phyloP scores from a whole-genome alignment of 2,888 invertebrate genomes.

The Aromia moschata region DNA sequence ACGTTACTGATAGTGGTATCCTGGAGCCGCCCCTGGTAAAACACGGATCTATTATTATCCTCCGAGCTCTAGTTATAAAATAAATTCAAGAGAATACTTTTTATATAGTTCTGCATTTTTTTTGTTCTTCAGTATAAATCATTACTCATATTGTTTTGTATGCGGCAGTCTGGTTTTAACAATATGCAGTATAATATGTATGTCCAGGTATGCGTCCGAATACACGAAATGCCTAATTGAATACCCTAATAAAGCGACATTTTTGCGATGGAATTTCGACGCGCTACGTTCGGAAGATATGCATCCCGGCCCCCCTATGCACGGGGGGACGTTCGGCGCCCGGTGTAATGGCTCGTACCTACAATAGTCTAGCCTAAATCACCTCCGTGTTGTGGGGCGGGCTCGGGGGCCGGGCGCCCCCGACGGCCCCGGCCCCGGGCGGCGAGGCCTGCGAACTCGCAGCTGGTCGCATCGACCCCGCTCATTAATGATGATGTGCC shows the following conservation, averaged over 20 bases:
- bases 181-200: too few species aligned
- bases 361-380: constrained; percentile 42
- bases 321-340: neutral
- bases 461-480: constrained; percentile 62
- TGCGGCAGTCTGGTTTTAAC: too few species aligned
- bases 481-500: constrained; percentile 82
- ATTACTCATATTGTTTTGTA: too few species aligned
- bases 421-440: constrained; percentile 45
- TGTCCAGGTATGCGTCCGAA: too few species aligned
- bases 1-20: too few species aligned
- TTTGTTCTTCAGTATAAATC: too few species aligned
- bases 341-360: constrained; percentile 30
- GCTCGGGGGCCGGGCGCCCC: constrained; percentile 38
- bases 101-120: too few species aligned
- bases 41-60: too few species aligned
- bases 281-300: neutral
- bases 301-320: neutral
- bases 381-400: constrained; percentile 49
- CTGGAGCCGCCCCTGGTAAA: too few species aligned
- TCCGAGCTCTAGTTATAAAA: too few species aligned
- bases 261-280: neutral
- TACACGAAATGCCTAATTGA: neutral
- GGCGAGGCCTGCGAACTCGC: constrained; percentile 53
- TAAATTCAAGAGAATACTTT: too few species aligned
- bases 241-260: neutral